Evolutionary conservation across 1,140 invertebrate species (phyloP).

Genomic region (Eufriesea mexicana): DNA sequence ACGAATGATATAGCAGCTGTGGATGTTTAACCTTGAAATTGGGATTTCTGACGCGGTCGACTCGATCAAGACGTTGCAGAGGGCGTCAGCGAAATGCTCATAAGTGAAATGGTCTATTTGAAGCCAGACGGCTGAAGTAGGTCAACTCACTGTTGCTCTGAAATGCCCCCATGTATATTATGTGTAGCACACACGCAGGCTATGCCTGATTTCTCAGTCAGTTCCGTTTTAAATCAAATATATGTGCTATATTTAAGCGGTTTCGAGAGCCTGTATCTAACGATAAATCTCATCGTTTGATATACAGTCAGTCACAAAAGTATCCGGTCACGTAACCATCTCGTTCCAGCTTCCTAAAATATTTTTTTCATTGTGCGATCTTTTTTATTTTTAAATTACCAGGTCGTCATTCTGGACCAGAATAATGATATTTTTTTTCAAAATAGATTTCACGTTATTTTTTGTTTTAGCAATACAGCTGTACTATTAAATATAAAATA

Average conservation of each 20-base stretch:
- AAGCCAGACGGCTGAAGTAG: constrained; percentile 56
- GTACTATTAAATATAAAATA: too few species aligned
- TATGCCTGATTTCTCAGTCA: constrained; percentile 54
- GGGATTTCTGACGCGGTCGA: constrained; percentile 12
- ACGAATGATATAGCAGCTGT: neutral
- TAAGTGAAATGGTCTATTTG: constrained; percentile 61
- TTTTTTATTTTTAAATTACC: too few species aligned
- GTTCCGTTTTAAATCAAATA: constrained; percentile 41
- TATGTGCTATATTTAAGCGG: neutral
- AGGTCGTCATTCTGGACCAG: too few species aligned
- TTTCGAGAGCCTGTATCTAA: neutral
- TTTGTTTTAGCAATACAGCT: too few species aligned
- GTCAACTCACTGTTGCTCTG: constrained; percentile 55
- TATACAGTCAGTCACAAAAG: neutral
- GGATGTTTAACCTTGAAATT: constrained; percentile 31
- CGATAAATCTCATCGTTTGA: neutral
- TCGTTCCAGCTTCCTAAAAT: neutral
- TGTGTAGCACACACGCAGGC: neutral
- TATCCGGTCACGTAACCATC: neutral
- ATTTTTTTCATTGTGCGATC: neutral
- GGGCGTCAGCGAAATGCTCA: constrained; percentile 30
- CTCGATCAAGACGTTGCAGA: constrained; percentile 36
- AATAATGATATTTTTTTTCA: too few species aligned
- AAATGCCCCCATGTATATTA: constrained; percentile 28
- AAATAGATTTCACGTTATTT: too few species aligned